Evolutionary conservation across 2,797 vertebrate species (phyloP).

Genomic region (Manis javanica): DNA sequence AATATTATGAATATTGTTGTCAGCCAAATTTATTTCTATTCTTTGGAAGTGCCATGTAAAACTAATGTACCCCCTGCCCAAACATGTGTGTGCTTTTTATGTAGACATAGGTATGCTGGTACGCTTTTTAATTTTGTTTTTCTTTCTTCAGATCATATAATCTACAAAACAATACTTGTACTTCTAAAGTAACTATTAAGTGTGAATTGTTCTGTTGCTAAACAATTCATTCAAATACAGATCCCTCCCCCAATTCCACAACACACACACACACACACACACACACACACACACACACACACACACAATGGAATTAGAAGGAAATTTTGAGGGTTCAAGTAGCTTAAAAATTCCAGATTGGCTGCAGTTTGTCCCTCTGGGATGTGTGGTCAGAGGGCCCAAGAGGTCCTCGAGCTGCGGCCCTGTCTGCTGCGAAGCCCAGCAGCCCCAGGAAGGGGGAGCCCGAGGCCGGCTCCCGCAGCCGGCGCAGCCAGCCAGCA

Average conservation of each 20-base stretch:
- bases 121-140: not conserved
- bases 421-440: too few relatives aligned
- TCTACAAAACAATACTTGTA: not conserved
- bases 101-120: not conserved
- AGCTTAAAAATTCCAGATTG: not conserved
- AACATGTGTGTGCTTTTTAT: not conserved
- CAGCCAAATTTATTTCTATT: not conserved
- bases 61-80: not conserved
- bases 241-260: not conserved
- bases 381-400: not conserved
- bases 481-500: slow-evolving; percentile 84
- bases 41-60: not conserved
- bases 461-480: slow-evolving; percentile 86
- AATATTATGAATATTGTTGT: not conserved
- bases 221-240: not conserved
- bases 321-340: not conserved
- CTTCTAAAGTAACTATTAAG: not conserved
- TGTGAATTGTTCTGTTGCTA: not conserved
- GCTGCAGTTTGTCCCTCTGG: too few relatives aligned
- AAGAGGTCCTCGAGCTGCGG: too few relatives aligned
- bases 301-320: not conserved
- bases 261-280: not conserved
- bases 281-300: not conserved
- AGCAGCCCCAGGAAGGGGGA: not conserved
- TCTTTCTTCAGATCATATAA: not conserved